These are phyloP conservation scores for Tenualosa ilisha DNA, from an alignment of 2,797 vertebrate species.

Conservation along the genomic window DNA sequence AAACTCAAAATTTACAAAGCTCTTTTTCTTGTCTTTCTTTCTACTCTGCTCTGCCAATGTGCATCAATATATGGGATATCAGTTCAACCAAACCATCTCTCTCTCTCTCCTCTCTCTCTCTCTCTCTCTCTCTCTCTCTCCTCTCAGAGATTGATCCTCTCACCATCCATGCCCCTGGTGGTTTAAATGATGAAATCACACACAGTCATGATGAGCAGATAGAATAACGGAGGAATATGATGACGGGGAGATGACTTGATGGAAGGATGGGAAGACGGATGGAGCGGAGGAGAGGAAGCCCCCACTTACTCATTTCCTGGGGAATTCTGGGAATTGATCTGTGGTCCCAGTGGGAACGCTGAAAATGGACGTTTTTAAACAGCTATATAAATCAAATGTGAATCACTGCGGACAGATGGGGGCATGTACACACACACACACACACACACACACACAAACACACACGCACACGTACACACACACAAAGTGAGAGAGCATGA, in stretches of 20 bases:
- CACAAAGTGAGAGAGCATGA: neutral
- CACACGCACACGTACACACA: neutral
- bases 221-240: neutral
- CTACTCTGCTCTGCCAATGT: too few relatives aligned
- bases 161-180: neutral
- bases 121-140: neutral
- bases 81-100: too few relatives aligned
- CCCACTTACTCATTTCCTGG: neutral
- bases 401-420: neutral
- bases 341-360: neutral
- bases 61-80: too few relatives aligned
- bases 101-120: neutral
- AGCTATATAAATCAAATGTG: neutral
- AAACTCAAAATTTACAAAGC: too few relatives aligned
- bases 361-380: neutral
- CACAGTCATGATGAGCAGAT: neutral
- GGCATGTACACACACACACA: neutral
- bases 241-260: neutral
- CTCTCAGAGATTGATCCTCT: neutral
- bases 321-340: constrained; percentile 10
- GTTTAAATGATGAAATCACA: neutral
- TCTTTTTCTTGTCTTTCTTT: too few relatives aligned
- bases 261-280: neutral
- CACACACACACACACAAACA: neutral
- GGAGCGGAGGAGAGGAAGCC: neutral